phyloP scores from a whole-genome alignment of 2,888 invertebrate genomes.

The Noctua janthe region DNA sequence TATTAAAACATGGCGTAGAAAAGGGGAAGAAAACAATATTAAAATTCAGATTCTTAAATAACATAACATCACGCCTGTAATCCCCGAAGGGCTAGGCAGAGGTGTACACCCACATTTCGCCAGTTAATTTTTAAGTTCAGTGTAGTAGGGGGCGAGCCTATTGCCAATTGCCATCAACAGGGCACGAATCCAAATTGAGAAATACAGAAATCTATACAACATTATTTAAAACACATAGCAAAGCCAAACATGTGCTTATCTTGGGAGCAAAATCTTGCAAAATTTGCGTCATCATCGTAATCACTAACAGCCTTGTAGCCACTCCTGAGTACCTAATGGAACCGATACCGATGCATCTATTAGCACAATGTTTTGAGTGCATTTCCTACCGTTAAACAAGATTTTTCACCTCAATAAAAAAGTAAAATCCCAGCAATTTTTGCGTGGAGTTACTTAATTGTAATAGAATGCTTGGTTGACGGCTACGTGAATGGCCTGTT shows the following conservation, averaged over 20 bases:
- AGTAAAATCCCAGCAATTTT: too few relatives aligned
- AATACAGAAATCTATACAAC: neutral
- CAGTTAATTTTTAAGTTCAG: neutral
- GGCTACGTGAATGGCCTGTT: too few relatives aligned
- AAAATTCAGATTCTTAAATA: neutral
- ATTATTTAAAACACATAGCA: neutral
- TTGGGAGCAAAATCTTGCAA: neutral
- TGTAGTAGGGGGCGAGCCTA: too few relatives aligned
- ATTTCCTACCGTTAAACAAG: too few relatives aligned
- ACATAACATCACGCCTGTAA: conserved; percentile 8
- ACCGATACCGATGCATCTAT: too few relatives aligned
- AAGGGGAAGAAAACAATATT: neutral
- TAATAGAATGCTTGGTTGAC: too few relatives aligned
- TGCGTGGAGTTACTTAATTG: too few relatives aligned
- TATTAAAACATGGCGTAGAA: conserved; percentile 9
- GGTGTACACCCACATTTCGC: neutral
- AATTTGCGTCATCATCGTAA: neutral
- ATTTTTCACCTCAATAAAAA: too few relatives aligned
- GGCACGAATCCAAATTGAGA: too few relatives aligned
- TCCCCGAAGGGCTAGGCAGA: neutral
- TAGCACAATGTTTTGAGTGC: too few relatives aligned
- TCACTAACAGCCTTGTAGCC: neutral
- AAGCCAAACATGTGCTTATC: neutral
- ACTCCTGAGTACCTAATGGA: neutral
- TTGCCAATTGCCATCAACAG: too few relatives aligned